Percentiles rank a stretch among this genome's conserved stretches.
Evolutionary conservation across 2,113 vertebrate species (phyloP).

Genomic region (Dermatemys mawii): DNA sequence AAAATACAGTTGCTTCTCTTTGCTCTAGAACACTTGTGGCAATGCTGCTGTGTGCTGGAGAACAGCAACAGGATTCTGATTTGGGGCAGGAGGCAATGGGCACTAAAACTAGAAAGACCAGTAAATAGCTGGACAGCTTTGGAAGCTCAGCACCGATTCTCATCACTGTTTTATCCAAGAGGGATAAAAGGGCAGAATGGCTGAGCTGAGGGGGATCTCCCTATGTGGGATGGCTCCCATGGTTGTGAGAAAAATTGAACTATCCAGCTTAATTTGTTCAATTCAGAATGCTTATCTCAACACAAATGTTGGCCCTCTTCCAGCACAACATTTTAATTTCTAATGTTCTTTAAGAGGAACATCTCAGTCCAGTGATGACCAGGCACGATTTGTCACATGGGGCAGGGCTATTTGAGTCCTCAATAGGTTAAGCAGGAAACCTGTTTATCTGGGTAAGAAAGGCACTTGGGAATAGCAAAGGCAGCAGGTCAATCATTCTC

Average conservation of each 20-base stretch:
- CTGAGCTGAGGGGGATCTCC: not conserved
- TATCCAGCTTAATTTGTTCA: fast-evolving
- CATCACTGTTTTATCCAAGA: fast-evolving
- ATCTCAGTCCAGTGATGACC: not conserved
- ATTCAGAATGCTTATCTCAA: not conserved
- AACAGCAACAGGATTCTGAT: not conserved
- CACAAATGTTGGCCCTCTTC: not conserved
- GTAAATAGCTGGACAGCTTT: not conserved
- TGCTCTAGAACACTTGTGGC: not conserved
- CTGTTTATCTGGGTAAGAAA: not conserved
- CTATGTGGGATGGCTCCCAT: not conserved
- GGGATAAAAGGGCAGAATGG: not conserved
- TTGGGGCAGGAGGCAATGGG: not conserved
- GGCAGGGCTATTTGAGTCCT: not conserved
- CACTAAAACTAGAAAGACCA: fast-evolving
- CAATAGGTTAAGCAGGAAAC: too few relatives aligned
- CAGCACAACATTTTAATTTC: fast-evolving
- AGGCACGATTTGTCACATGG: not conserved
- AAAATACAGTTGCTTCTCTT: not conserved
- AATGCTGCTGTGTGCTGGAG: not conserved
- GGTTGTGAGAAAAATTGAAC: fast-evolving
- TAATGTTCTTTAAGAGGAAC: not conserved
- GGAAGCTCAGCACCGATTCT: not conserved
- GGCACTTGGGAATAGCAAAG: not conserved
- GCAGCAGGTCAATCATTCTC: not conserved